phyloP scores from a whole-genome alignment of 2,888 invertebrate species.

The Epinotia ramella region DNA sequence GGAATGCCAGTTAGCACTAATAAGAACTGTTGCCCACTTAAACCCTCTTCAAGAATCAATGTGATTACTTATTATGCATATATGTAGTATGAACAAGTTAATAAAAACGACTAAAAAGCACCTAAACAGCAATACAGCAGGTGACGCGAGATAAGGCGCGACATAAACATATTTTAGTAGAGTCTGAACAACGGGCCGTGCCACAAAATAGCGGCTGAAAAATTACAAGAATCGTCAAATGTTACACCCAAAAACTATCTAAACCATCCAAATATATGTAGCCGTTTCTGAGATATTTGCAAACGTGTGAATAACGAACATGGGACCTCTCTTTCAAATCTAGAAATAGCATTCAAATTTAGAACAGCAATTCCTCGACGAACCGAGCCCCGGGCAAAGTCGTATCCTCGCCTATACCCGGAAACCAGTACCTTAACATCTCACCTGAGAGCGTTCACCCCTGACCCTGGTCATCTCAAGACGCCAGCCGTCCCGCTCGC shows the following conservation, averaged over 20 bases:
- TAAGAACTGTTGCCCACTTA: neutral
- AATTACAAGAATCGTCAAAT: too few relatives aligned
- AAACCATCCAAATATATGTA: neutral
- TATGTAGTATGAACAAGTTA: too few relatives aligned
- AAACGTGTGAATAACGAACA: too few relatives aligned
- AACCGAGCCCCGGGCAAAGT: conserved; percentile 61
- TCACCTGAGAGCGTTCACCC: conserved; percentile 83
- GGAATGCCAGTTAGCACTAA: neutral
- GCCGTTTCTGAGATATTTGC: neutral
- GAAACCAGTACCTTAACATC: conserved; percentile 61
- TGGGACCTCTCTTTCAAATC: neutral
- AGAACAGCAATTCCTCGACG: conserved; percentile 34
- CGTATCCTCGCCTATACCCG: conserved; percentile 50
- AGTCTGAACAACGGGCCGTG: too few relatives aligned
- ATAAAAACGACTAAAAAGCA: too few relatives aligned
- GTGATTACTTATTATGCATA: too few relatives aligned
- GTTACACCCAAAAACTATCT: neutral
- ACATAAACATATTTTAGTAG: too few relatives aligned
- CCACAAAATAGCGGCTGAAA: too few relatives aligned
- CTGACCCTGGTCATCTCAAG: conserved; percentile 83
- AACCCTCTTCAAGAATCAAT: too few relatives aligned
- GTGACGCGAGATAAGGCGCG: too few relatives aligned
- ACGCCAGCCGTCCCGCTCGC: conserved; percentile 62
- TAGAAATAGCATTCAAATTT: conserved; percentile 8
- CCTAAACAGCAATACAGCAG: too few relatives aligned